A percentile compares a stretch with the other conserved stretches of the same genome.
phyloP scores from a whole-genome alignment of 2,888 invertebrate species.

The Acanthosepion lycidas region DNA sequence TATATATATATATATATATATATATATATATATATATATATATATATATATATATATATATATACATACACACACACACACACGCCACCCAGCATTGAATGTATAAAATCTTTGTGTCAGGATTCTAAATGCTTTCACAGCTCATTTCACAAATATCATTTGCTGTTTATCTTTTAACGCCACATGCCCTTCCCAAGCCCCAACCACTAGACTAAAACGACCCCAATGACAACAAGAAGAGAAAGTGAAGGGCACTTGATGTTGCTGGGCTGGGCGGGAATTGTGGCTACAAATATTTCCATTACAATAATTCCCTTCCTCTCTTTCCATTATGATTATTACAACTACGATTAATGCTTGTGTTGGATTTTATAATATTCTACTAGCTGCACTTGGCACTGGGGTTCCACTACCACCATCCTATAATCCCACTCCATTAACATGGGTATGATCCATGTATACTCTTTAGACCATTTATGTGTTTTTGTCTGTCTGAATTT shows the following conservation, averaged over 20 bases:
- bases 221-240: not conserved
- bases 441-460: too few species aligned
- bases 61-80: too few species aligned
- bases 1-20: too few species aligned
- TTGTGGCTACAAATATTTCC: not conserved
- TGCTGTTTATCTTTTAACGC: not conserved
- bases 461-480: too few species aligned
- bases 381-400: not conserved
- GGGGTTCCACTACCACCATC: not conserved
- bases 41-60: too few species aligned
- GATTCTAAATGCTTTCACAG: not conserved
- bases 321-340: not conserved
- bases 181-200: not conserved
- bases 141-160: conserved; percentile 21
- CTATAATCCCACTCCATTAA: too few species aligned
- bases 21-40: too few species aligned
- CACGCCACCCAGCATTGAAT: not conserved
- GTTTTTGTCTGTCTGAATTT: too few species aligned
- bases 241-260: not conserved
- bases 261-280: not conserved
- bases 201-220: not conserved
- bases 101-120: not conserved
- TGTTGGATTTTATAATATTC: not conserved
- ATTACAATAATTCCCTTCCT: not conserved
- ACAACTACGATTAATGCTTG: not conserved